These are phyloP conservation scores for Miichthys miiuy DNA, from an alignment of 2,797 vertebrate species.

Conservation along the genomic window DNA sequence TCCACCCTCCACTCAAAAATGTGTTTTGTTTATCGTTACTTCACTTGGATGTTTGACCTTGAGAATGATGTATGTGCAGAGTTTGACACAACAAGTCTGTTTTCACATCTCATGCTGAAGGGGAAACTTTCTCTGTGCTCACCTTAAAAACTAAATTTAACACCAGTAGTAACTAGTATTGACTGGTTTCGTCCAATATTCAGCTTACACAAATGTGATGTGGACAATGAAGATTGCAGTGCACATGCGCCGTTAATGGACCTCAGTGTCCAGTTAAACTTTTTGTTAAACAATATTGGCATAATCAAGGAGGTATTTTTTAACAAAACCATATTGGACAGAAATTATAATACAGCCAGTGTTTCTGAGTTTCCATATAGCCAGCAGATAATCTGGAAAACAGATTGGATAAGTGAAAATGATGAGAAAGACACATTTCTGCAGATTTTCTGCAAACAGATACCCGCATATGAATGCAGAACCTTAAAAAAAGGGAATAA, in stretches of 20 bases:
- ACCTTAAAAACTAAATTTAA: background rate
- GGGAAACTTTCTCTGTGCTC: background rate
- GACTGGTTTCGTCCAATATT: background rate
- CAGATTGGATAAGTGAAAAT: too few relatives aligned
- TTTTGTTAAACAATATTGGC: background rate
- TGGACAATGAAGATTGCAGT: background rate
- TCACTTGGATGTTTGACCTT: constrained; percentile 12
- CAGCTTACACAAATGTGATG: background rate
- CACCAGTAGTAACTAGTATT: rapidly evolving
- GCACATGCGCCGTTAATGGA: too few relatives aligned
- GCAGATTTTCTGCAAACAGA: too few relatives aligned
- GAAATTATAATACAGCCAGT: too few relatives aligned
- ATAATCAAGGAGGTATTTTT: too few relatives aligned
- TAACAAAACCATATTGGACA: too few relatives aligned
- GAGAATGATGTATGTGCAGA: constrained; percentile 7
- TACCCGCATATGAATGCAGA: too few relatives aligned
- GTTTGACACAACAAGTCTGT: constrained; percentile 1
- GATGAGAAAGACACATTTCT: too few relatives aligned
- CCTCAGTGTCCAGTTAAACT: background rate
- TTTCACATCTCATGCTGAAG: constrained; percentile 6
- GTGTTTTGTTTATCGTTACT: background rate
- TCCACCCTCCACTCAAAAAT: background rate
- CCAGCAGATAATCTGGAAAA: too few relatives aligned
- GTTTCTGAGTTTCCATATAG: too few relatives aligned
- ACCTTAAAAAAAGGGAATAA: too few relatives aligned